Percentiles rank a stretch among this genome's conserved stretches.
phyloP scores from a whole-genome alignment of 2,113 vertebrate genomes.

The Marmota flaviventris region DNA sequence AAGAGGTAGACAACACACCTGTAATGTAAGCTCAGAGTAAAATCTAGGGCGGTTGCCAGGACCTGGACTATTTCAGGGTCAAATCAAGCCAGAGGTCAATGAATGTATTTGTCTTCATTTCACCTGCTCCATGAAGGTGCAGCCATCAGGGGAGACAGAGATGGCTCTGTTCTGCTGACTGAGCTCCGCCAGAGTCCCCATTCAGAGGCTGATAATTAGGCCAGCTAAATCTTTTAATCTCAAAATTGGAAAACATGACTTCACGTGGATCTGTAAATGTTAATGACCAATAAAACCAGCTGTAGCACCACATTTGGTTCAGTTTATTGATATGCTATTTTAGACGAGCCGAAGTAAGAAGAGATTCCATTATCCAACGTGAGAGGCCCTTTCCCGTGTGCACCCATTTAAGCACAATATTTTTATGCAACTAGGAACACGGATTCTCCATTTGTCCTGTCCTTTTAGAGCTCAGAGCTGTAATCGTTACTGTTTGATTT shows the following conservation, averaged over 20 bases:
- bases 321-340: slow-evolving; percentile 80
- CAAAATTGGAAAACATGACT: slow-evolving; percentile 79
- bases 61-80: neutral
- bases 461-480: neutral
- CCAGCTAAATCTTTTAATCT: slow-evolving; percentile 77
- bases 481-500: neutral
- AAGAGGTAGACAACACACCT: neutral
- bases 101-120: slow-evolving; percentile 14
- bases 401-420: neutral
- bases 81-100: neutral
- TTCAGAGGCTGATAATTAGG: slow-evolving; percentile 67
- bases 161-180: slow-evolving; percentile 39
- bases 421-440: slow-evolving; percentile 69
- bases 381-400: slow-evolving; percentile 47
- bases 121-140: slow-evolving; percentile 11
- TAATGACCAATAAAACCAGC: slow-evolving; percentile 80
- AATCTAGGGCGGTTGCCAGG: neutral
- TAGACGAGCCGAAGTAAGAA: slow-evolving; percentile 75
- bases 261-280: slow-evolving; percentile 80
- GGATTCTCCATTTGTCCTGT: neutral
- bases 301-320: slow-evolving; percentile 78
- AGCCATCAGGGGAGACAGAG: neutral
- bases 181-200: slow-evolving; percentile 18
- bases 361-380: slow-evolving; percentile 68
- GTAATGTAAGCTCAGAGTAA: neutral